Conservation (phyloP, 2,113 vertebrate species). For the Vicugna pacos region DNA sequence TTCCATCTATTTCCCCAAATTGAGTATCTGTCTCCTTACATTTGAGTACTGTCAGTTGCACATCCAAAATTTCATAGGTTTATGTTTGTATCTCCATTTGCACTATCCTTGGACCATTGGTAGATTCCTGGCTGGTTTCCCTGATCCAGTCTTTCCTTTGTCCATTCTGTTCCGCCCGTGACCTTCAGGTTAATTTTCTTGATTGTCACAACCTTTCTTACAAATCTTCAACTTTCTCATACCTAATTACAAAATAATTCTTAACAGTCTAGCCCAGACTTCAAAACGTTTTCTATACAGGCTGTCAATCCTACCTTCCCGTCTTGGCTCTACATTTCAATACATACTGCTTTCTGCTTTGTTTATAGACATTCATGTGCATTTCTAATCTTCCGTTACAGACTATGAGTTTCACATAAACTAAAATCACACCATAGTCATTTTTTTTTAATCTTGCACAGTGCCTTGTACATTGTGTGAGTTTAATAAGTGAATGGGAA, state of each 20-base stretch:
- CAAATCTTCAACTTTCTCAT: background rate
- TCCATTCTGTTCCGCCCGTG: background rate
- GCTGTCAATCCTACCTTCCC: background rate
- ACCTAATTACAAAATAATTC: slow-evolving; percentile 13
- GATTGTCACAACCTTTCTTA: background rate
- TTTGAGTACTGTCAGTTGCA: background rate
- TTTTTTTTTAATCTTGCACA: background rate
- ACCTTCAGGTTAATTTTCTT: background rate
- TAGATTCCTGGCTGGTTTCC: background rate
- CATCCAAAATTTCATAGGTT: background rate
- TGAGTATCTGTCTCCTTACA: background rate
- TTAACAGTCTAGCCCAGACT: background rate
- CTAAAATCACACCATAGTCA: background rate
- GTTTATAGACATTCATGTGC: background rate
- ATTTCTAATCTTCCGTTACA: background rate
- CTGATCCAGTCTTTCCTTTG: background rate
- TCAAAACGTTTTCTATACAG: background rate
- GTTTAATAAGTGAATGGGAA: background rate
- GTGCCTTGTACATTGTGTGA: background rate
- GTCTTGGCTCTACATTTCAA: background rate
- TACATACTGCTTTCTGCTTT: background rate
- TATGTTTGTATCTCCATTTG: background rate
- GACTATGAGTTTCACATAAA: background rate
- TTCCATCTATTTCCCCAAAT: background rate
- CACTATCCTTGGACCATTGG: background rate